Evolutionary conservation across 2,113 vertebrate genomes (phyloP).

Genomic region (Phrynocephalus versicolor): DNA sequence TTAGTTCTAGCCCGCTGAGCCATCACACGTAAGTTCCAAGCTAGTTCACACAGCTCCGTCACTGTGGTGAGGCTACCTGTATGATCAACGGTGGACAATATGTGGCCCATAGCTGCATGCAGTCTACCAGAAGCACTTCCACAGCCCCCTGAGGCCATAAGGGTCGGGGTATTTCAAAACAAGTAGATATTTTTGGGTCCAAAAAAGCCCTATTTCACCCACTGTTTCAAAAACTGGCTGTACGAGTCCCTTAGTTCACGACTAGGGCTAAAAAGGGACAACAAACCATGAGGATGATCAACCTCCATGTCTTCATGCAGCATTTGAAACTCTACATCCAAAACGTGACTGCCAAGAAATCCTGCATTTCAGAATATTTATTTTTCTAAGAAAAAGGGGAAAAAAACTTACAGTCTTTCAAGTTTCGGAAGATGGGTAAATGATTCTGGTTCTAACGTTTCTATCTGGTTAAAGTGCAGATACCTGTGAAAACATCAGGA

Average conservation of each 20-base stretch:
- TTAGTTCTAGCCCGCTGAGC: too few relatives aligned
- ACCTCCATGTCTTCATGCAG: neutral
- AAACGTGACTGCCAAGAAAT: neutral
- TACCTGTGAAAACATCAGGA: constrained; percentile 80
- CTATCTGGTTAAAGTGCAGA: constrained; percentile 99
- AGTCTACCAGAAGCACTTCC: too few relatives aligned
- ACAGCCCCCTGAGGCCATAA: too few relatives aligned
- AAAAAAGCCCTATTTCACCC: neutral
- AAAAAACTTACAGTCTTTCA: constrained; percentile 92
- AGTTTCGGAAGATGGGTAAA: constrained; percentile 95
- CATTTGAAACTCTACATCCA: too few relatives aligned
- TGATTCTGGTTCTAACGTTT: constrained; percentile 92
- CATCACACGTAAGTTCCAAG: neutral
- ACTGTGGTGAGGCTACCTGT: neutral
- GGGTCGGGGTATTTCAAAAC: too few relatives aligned
- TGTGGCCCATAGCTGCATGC: too few relatives aligned
- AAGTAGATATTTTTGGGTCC: too few relatives aligned
- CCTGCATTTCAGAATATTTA: neutral
- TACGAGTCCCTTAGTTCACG: neutral
- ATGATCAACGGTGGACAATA: neutral
- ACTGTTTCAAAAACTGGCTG: neutral
- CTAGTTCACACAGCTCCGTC: neutral
- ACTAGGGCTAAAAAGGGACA: neutral
- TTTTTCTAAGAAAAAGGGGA: too few relatives aligned
- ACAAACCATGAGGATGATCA: neutral